phyloP scores from a whole-genome alignment of 2,888 invertebrate species.

The Tetheella fluctuosa region DNA sequence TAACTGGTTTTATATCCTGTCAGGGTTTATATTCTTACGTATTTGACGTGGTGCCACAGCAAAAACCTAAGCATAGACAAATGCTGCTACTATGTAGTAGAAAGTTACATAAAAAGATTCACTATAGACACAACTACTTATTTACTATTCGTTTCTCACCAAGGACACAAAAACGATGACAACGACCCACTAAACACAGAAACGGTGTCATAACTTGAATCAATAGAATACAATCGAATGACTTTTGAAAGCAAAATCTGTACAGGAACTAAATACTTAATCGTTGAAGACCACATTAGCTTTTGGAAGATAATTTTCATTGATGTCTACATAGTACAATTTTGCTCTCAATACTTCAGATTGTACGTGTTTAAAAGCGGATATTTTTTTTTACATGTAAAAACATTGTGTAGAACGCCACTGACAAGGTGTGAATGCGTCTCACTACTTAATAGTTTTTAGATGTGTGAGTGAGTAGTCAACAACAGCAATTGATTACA shows the following conservation, averaged over 20 bases:
- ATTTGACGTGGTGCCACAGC: background rate
- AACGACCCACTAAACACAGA: background rate
- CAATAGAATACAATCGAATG: background rate
- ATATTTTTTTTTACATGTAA: no score
- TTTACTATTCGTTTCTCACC: constrained; percentile 25
- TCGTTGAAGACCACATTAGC: background rate
- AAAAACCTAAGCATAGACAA: no score
- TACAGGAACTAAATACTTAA: background rate
- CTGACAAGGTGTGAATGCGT: background rate
- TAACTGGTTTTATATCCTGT: background rate
- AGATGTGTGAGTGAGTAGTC: background rate
- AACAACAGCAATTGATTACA: background rate
- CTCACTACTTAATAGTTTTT: constrained; percentile 11
- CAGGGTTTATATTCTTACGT: background rate
- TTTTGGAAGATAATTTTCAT: background rate
- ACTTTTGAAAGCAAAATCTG: background rate
- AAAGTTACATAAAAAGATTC: constrained; percentile 4
- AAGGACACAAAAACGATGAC: constrained; percentile 33
- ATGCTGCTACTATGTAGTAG: background rate
- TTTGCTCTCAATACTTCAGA: no score
- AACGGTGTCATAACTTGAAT: background rate
- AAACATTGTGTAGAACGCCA: background rate
- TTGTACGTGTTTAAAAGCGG: no score
- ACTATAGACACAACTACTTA: background rate
- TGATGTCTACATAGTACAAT: no score